Evolutionary conservation across 2,113 vertebrate species (phyloP).

Genomic region (Plecturocebus donacophilus): DNA sequence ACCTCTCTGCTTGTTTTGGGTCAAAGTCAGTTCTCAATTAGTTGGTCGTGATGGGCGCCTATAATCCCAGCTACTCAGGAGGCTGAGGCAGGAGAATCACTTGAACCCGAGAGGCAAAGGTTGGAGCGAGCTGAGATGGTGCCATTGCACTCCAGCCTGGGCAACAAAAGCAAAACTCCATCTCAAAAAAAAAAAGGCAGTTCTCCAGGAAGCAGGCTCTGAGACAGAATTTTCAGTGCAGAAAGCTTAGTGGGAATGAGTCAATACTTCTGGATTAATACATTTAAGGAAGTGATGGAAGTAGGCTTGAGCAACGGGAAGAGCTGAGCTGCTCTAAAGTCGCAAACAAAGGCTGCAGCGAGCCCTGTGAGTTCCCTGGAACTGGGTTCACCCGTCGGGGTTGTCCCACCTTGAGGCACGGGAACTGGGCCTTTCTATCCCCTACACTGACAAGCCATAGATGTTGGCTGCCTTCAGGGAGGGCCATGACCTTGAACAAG

Average conservation of each 20-base stretch:
- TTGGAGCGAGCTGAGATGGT: accelerated
- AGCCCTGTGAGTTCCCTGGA: neutral
- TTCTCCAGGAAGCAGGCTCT: neutral
- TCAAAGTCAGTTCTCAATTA: neutral
- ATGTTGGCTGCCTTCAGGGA: neutral
- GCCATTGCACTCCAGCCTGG: too few relatives aligned
- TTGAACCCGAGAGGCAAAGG: too few relatives aligned
- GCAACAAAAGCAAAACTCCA: too few relatives aligned
- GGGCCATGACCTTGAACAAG: neutral
- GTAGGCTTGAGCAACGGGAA: neutral
- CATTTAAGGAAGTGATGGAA: neutral
- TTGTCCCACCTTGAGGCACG: neutral
- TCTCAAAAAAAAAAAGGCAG: too few relatives aligned
- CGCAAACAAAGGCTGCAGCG: neutral
- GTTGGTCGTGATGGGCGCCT: too few relatives aligned
- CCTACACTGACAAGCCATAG: neutral
- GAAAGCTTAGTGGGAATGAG: neutral
- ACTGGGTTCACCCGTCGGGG: neutral
- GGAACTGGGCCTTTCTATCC: neutral
- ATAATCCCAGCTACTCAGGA: too few relatives aligned
- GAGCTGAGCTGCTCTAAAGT: neutral
- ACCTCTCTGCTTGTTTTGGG: neutral
- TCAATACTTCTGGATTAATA: neutral
- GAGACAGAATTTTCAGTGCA: neutral
- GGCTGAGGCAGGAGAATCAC: too few relatives aligned